Base-by-base conservation (phyloP, 2,797 vertebrate species). In the Amazona ochrocephala region DNA sequence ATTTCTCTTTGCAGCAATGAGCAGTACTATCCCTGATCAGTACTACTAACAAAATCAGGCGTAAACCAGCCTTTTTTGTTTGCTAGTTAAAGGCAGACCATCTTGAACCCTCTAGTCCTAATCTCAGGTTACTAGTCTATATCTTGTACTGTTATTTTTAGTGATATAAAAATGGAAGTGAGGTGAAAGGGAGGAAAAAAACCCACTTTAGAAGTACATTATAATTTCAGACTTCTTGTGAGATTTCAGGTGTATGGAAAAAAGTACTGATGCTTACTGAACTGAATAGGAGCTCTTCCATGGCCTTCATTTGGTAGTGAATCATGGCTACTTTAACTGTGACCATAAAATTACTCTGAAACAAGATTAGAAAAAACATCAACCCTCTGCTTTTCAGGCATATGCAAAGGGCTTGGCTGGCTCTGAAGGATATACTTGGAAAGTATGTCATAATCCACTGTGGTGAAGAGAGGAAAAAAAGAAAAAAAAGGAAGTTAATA, bases 381-480 rank as follows among this genome's bases (percentile, higher is more conserved):
- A 68, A n/a, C 67, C 74, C 51, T 87, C 84, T 92, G 83, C 64
- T 94, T 96, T 86, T 86, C 70, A 72, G 70, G 73, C n/a, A 68
- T 68, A 58, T 1, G 2, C 37, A 73, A 71, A 79, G 29, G 41
- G 5, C 21, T 84, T 30, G 5, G 5, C 23, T 90, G 53, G 7
- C 32, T 75, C 10, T 81, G 32, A 61, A 86, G n/a, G n/a, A 37
- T 60, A 41, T 71, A 37, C 23, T 88, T 20, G 29, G 16, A 81
- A 94, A 58, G 4, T 14, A n/a, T 76, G 26, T 37, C 11, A 20
- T 30, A 26, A 75, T 81, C 56, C 50, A 37, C n/a, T 60, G 24
- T 20, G 18, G 6, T 68, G 37, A 86, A 42, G 39, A 72, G 5
- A 5, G 66, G 26, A 58, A 16, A 9, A 30, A 56, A 64, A 17